phyloP scores from a whole-genome alignment of 2,797 vertebrate genomes.

The Malurus splendens region DNA sequence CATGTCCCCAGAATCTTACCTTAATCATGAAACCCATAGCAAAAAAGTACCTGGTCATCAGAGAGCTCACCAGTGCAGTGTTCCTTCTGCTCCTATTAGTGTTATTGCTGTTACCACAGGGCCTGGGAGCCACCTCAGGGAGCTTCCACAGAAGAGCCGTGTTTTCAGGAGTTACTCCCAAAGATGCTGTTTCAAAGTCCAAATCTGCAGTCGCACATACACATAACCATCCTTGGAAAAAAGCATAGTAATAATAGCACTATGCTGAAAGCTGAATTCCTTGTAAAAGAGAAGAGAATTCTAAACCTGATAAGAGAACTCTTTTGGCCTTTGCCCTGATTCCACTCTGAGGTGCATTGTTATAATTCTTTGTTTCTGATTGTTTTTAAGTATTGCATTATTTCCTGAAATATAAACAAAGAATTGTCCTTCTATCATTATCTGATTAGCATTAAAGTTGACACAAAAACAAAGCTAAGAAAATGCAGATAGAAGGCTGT shows the following conservation, averaged over 20 bases:
- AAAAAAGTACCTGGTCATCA: background rate
- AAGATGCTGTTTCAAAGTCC: background rate
- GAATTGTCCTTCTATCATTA: background rate
- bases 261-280: background rate
- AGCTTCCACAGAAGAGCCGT: background rate
- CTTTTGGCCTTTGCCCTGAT: background rate
- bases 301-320: background rate
- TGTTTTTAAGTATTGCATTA: background rate
- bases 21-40: background rate
- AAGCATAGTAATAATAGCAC: background rate
- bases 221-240: background rate
- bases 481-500: background rate
- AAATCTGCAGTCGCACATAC: background rate
- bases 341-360: background rate
- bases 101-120: background rate
- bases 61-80: background rate
- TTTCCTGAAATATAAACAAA: background rate
- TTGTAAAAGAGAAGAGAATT: background rate
- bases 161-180: background rate
- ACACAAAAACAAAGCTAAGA: background rate
- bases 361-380: background rate
- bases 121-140: background rate
- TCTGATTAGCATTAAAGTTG: background rate
- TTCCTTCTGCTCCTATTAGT: background rate
- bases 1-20: background rate